These are phyloP conservation scores for Drosophila equinoxialis DNA, from an alignment of 1,140 invertebrate genomes.

Conservation along the genomic window DNA sequence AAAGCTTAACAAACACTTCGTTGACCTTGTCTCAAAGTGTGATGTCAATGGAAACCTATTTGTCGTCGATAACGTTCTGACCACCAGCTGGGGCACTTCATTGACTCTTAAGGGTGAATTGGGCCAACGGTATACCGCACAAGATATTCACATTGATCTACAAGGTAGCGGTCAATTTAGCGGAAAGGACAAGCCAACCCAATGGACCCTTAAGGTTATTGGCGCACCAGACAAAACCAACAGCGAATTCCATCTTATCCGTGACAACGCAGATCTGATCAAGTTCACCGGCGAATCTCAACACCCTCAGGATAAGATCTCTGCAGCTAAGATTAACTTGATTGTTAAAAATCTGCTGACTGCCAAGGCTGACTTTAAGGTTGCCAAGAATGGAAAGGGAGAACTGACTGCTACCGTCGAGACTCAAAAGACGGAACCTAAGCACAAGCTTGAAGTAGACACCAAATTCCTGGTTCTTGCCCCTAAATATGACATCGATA, in stretches of 20 bases:
- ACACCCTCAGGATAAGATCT: conserved; percentile 69
- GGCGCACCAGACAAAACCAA: conserved; percentile 71
- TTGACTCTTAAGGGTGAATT: conserved; percentile 65
- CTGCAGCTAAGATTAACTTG: conserved; percentile 84
- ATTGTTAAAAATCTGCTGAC: conserved; percentile 84
- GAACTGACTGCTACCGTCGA: conserved; percentile 84
- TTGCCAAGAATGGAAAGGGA: conserved; percentile 85
- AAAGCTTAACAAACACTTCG: conserved; percentile 62
- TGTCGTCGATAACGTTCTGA: conserved; percentile 57
- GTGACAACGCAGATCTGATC: conserved; percentile 54
- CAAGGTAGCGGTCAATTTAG: conserved; percentile 56
- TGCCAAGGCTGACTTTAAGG: conserved; percentile 85
- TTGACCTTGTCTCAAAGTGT: conserved; percentile 60
- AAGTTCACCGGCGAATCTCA: conserved; percentile 62
- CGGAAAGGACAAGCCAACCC: conserved; percentile 57
- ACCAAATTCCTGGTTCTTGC: conserved; percentile 85
- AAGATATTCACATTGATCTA: conserved; percentile 68
- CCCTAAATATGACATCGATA: conserved; percentile 85
- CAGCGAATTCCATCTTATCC: conserved; percentile 49
- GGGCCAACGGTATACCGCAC: conserved; percentile 57
- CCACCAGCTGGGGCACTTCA: conserved; percentile 69
- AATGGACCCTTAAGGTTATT: conserved; percentile 65
- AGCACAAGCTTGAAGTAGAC: conserved; percentile 86
- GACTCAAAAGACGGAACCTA: conserved; percentile 84
- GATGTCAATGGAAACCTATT: conserved; percentile 60